Evolutionary conservation across 2,113 vertebrate species (phyloP).

Genomic region (Scartelaos histophorus): DNA sequence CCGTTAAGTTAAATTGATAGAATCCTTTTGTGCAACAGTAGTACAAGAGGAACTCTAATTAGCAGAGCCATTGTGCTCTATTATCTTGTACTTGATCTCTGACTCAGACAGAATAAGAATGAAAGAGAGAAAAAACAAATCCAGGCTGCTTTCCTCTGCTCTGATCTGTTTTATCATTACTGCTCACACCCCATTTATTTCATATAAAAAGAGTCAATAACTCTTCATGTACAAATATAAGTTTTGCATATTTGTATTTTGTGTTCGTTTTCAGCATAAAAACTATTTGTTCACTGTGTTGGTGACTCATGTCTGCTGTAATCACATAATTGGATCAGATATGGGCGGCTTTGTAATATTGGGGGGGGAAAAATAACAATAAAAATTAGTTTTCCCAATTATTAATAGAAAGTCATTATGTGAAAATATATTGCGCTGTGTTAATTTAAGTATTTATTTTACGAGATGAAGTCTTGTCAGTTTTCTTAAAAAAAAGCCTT

Average conservation of each 20-base stretch:
- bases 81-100: slow-evolving; percentile 3
- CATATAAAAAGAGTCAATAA: not conserved
- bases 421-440: not conserved
- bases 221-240: not conserved
- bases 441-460: not conserved
- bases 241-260: slow-evolving; percentile 1
- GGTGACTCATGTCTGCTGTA: slow-evolving; percentile 12
- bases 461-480: not conserved
- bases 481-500: not conserved
- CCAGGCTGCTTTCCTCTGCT: not conserved
- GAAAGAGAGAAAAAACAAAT: not conserved
- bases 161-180: not conserved
- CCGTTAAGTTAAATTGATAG: not conserved
- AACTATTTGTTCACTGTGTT: slow-evolving; percentile 1
- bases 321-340: not conserved
- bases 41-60: not conserved
- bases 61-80: not conserved
- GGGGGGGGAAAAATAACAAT: not conserved
- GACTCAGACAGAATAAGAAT: not conserved
- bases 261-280: not conserved
- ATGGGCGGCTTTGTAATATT: not conserved
- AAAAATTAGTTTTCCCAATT: not conserved
- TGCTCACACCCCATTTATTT: not conserved
- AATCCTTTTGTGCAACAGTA: not conserved
- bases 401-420: not conserved